Evolutionary conservation across 1,140 invertebrate species (phyloP).

Genomic region (Episyrphus balteatus): DNA sequence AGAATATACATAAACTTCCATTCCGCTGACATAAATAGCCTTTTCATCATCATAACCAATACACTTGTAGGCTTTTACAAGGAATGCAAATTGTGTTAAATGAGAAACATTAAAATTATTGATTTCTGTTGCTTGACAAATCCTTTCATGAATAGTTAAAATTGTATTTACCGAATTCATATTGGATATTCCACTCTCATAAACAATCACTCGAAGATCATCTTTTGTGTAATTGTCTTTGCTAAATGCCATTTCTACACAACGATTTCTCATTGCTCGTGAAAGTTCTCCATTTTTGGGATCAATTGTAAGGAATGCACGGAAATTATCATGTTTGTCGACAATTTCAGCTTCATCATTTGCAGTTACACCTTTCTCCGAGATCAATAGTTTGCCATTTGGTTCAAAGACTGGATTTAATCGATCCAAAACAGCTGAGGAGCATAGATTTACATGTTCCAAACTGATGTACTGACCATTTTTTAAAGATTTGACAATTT

Average conservation of each 20-base stretch:
- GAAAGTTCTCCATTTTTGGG: slow-evolving; percentile 92
- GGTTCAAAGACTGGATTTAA: slow-evolving; percentile 92
- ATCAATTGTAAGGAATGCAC: slow-evolving; percentile 91
- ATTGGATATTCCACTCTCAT: slow-evolving; percentile 39
- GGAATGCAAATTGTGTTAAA: slow-evolving; percentile 26
- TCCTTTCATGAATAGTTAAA: slow-evolving; percentile 41
- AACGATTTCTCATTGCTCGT: slow-evolving; percentile 94
- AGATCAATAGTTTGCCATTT: slow-evolving; percentile 75
- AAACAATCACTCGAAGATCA: slow-evolving; percentile 47
- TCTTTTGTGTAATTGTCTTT: slow-evolving; percentile 32
- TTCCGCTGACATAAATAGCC: slow-evolving; percentile 28
- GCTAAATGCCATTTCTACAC: slow-evolving; percentile 79
- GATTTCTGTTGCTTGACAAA: slow-evolving; percentile 31
- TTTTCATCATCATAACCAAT: slow-evolving; percentile 25
- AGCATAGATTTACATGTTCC: slow-evolving; percentile 96
- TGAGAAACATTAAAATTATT: slow-evolving; percentile 30
- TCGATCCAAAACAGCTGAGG: slow-evolving; percentile 90
- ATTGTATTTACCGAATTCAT: slow-evolving; percentile 37
- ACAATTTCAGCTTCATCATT: slow-evolving; percentile 63
- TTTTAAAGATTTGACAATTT: slow-evolving; percentile 61
- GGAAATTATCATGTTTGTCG: slow-evolving; percentile 80
- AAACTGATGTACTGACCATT: slow-evolving; percentile 40
- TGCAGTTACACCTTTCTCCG: slow-evolving; percentile 74
- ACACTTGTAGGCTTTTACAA: slow-evolving; percentile 22
- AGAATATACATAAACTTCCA: slow-evolving; percentile 35